Evolutionary conservation across 2,797 vertebrate species (phyloP).

Genomic region (Acipenser transmontanus): DNA sequence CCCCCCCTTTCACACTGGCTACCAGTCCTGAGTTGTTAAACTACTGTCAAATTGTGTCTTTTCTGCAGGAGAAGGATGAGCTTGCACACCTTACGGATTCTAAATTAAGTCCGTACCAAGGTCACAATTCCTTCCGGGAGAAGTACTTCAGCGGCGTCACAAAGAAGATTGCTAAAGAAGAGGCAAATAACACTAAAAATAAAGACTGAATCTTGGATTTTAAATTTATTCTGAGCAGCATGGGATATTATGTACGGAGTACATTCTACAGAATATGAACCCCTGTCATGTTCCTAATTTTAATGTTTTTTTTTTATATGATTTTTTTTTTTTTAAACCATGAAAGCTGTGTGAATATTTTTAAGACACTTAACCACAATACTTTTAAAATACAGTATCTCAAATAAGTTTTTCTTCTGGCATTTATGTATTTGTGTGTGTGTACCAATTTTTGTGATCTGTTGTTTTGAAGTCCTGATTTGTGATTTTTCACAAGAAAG

Average conservation of each 20-base stretch:
- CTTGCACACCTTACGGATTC: constrained; percentile 58
- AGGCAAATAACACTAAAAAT: constrained; percentile 49
- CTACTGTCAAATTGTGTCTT: constrained; percentile 23
- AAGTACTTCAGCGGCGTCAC: constrained; percentile 94
- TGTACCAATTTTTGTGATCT: no score
- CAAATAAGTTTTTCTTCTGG: background rate
- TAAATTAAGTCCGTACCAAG: constrained; percentile 69
- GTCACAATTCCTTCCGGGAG: constrained; percentile 93
- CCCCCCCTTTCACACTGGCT: no score
- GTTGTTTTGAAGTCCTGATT: no score
- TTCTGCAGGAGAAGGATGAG: constrained; percentile 69
- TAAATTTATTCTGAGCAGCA: no score
- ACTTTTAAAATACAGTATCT: background rate
- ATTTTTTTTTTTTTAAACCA: constrained; percentile 17
- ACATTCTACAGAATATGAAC: background rate
- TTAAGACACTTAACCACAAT: constrained; percentile 25
- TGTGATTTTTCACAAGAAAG: no score
- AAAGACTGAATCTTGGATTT: constrained; percentile 21
- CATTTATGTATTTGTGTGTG: no score
- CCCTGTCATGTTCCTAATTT: background rate
- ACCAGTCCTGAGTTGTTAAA: no score
- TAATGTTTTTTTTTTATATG: constrained; percentile 18
- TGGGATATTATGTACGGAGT: background rate
- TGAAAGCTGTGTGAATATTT: constrained; percentile 27
- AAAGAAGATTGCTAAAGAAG: constrained; percentile 75